phyloP scores from a whole-genome alignment of 2,113 vertebrate genomes.

The Aptenodytes patagonicus region DNA sequence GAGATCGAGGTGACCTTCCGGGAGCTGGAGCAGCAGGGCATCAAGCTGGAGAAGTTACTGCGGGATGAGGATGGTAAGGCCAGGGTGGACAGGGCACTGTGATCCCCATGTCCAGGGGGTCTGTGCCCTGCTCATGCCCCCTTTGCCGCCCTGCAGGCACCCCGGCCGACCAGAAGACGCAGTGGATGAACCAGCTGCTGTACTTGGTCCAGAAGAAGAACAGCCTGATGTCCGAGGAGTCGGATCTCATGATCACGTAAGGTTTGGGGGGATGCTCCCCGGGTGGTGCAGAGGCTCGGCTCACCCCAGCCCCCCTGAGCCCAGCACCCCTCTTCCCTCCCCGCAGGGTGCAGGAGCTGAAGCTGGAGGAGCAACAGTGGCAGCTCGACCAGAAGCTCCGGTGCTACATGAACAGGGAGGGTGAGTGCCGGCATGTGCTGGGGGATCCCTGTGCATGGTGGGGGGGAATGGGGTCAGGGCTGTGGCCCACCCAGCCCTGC shows the following conservation, averaged over 20 bases:
- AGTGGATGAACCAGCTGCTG: constrained; percentile 85
- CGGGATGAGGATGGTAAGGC: constrained; percentile 77
- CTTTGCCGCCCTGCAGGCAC: neutral
- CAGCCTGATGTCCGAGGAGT: constrained; percentile 85
- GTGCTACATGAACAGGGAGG: constrained; percentile 78
- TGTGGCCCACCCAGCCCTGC: neutral
- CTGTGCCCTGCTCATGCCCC: neutral
- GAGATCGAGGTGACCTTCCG: constrained; percentile 89
- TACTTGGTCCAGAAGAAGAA: constrained; percentile 90
- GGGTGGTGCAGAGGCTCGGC: accelerated
- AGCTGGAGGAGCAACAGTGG: constrained; percentile 89
- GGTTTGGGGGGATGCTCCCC: neutral
- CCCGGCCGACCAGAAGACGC: constrained; percentile 66
- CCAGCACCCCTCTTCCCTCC: neutral
- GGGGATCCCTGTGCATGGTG: too few species aligned
- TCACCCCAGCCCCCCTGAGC: neutral
- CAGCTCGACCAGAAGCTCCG: constrained; percentile 86
- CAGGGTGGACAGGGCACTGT: accelerated
- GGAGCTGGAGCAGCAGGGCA: constrained; percentile 86
- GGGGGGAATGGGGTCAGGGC: neutral
- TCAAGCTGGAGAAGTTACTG: constrained; percentile 79
- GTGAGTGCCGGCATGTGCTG: constrained; percentile 29
- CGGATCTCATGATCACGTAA: constrained; percentile 94
- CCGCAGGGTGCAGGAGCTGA: constrained; percentile 85
- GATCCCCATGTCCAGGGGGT: accelerated